Conservation (phyloP, 2,888 invertebrate genomes). For the Drosophila borealis region DNA sequence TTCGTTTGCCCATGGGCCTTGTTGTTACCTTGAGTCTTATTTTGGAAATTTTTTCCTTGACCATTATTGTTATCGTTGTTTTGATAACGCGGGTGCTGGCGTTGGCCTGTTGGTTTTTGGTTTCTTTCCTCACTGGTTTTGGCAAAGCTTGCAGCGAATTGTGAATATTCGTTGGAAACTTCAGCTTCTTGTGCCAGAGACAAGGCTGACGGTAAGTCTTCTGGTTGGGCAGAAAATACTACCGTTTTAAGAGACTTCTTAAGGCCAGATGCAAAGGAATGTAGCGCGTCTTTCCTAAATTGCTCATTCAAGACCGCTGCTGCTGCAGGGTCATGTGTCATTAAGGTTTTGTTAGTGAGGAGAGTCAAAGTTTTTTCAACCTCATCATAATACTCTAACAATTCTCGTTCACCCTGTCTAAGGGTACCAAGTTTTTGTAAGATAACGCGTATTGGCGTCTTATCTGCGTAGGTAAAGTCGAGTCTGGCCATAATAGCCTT, state of each 20-base stretch:
- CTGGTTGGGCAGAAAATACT: neutral
- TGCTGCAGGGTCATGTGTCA: too few relatives aligned
- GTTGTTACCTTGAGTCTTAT: neutral
- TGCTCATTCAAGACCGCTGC: too few relatives aligned
- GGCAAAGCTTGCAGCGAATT: slow-evolving; percentile 1
- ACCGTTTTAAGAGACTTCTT: neutral
- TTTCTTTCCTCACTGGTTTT: slow-evolving; percentile 1
- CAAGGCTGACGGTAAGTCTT: neutral
- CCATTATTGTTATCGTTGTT: neutral
- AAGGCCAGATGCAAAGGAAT: neutral
- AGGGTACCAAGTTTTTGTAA: too few relatives aligned
- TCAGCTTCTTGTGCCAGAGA: neutral
- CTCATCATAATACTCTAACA: neutral
- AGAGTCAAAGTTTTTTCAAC: neutral
- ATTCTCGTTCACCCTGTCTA: neutral
- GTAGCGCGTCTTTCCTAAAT: too few relatives aligned
- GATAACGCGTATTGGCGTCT: too few relatives aligned
- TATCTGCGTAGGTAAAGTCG: too few relatives aligned
- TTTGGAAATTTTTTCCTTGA: neutral
- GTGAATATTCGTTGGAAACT: neutral
- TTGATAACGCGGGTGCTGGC: neutral
- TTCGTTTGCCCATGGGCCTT: neutral
- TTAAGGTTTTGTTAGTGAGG: neutral
- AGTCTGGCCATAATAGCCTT: too few relatives aligned
- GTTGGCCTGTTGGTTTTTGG: neutral